Evolutionary conservation across 2,888 invertebrate species (phyloP), one percentile per base, ranked within the genome.

Genomic region (Spilarctia lutea): DNA sequence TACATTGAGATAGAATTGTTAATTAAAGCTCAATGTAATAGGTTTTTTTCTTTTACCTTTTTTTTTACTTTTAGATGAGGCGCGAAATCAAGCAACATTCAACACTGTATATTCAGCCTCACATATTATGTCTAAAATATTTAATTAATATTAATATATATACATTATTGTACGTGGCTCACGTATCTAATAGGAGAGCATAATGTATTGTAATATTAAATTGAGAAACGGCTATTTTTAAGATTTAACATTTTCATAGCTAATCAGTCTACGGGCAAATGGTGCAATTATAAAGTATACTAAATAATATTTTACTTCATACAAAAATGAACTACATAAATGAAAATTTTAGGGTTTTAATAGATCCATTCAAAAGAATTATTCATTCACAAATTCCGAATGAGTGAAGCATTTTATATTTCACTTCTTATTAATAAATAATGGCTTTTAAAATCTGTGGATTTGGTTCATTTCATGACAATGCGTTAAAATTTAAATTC

Each of bases 381-480:
- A 30, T 42, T 48, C 4, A 45, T 45, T 30, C 30, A 13, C 2
- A 13, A 33, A 24, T 33, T 13, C 16, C 68, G 13, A 33, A 68
- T 39, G 16, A 39, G 24, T 1, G 3, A 66, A 45, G 16, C 42
- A 68, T 63, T 63, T 65, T 45, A 16, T 42, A 42, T 65, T 33
- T 65, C n/a, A 71, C 63, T 45, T 10, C 24, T 65, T 45, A 33
- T 65, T 7, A 65, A 65, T 65, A 63, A 65, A 45, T 48, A 20
- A 45, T 45, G 11, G 20, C 45, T 30, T 45, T 71, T 71, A 65
- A 71, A 71, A 71, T 45, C 45, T 71, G 71, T 65, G 65, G 71
- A 65, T 71, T 71, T 30, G n/a, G 20, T 63, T 71, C 45, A 33
- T 33, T 45, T 33, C 35, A 27, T 60, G 30, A 71, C 30, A 30